These are phyloP conservation scores for Drosophila ficusphila DNA, from an alignment of 1,140 invertebrate genomes.

Conservation along the genomic window DNA sequence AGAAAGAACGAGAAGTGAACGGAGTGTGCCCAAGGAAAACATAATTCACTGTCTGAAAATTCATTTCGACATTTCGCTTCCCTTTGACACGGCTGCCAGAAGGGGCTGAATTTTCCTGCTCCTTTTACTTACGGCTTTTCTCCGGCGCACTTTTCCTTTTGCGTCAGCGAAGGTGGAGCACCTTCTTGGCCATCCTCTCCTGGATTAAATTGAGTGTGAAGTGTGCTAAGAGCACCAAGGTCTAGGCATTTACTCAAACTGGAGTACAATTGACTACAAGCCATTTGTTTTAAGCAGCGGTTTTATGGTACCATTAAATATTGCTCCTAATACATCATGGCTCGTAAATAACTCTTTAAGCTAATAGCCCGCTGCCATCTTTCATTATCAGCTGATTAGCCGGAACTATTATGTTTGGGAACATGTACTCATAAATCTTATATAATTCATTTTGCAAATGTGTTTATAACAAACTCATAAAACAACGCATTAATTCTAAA, in stretches of 20 bases:
- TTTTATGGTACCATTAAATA: constrained; percentile 12
- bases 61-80: constrained; percentile 56
- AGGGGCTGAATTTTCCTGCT: neutral
- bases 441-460: neutral
- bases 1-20: neutral
- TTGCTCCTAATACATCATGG: neutral
- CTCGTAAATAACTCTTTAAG: neutral
- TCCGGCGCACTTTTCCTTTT: neutral
- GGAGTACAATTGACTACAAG: constrained; percentile 29
- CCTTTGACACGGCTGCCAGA: constrained; percentile 44
- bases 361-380: neutral
- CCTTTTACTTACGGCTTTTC: constrained; percentile 2
- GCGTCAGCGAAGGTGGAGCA: neutral
- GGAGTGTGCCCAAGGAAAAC: constrained; percentile 23
- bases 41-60: constrained; percentile 74
- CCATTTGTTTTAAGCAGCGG: constrained; percentile 22
- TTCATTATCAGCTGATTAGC: neutral
- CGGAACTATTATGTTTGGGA: neutral
- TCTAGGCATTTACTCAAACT: constrained; percentile 35
- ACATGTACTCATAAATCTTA: neutral
- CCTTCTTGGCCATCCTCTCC: constrained; percentile 9
- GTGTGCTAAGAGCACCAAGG: constrained; percentile 35
- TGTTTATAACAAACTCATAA: neutral
- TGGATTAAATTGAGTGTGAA: constrained; percentile 45
- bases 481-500: neutral